Conservation (phyloP, 2,797 vertebrate genomes). For the Microctenopoma lineatum region DNA sequence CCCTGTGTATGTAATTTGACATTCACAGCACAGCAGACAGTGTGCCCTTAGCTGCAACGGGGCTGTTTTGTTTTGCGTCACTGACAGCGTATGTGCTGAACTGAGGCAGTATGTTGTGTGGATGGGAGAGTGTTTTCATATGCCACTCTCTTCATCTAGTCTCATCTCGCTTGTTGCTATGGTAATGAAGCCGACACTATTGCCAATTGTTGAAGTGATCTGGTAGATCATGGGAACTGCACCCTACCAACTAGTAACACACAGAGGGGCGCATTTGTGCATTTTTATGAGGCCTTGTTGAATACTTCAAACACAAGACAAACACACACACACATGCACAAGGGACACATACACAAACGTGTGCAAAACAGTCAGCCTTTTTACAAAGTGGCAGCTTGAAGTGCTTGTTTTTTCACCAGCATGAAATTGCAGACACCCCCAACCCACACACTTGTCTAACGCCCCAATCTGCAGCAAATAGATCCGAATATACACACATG, state of each 20-base stretch:
- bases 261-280: constrained; percentile 54
- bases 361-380: constrained; percentile 52
- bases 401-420: constrained; percentile 66
- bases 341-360: constrained; percentile 28
- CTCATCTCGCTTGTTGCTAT: constrained; percentile 82
- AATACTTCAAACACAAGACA: constrained; percentile 29
- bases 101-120: constrained; percentile 50
- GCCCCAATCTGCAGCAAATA: constrained; percentile 73
- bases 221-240: constrained; percentile 71
- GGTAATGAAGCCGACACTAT: constrained; percentile 81
- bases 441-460: constrained; percentile 82
- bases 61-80: constrained; percentile 47
- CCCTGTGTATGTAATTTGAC: constrained; percentile 11
- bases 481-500: constrained; percentile 73
- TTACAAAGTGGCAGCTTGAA: constrained; percentile 65
- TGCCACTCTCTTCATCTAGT: constrained; percentile 67
- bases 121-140: constrained; percentile 60
- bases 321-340: constrained; percentile 6
- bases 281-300: constrained; percentile 47
- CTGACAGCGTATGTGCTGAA: constrained; percentile 47
- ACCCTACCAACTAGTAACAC: constrained; percentile 61
- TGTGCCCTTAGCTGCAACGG: constrained; percentile 17
- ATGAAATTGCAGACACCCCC: constrained; percentile 83
- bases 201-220: constrained; percentile 81
- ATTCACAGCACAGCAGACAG: constrained; percentile 6